Percentiles rank a stretch among this genome's conserved stretches.
These are phyloP conservation scores for Platypus cylindrus DNA, from an alignment of 2,888 invertebrate genomes.

Conservation along the genomic window DNA sequence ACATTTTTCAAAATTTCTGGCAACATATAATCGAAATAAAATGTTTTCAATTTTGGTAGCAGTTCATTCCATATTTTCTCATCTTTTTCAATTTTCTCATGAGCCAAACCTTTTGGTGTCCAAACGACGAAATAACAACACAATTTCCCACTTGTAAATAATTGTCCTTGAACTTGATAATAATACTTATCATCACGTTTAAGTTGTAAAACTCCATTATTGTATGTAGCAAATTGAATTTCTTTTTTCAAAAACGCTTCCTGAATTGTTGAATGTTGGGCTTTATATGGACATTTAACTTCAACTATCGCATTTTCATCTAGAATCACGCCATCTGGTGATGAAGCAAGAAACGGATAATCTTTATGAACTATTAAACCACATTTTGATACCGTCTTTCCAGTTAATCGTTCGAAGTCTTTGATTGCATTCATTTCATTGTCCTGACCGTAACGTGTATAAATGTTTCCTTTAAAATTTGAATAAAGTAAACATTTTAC, in stretches of 20 bases:
- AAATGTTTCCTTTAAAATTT: slow-evolving; percentile 19
- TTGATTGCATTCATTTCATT: slow-evolving; percentile 19
- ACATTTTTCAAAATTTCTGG: slow-evolving; percentile 17
- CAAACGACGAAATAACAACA: slow-evolving; percentile 23
- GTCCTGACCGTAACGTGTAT: slow-evolving; percentile 20
- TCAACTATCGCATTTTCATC: slow-evolving; percentile 20
- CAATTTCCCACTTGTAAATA: slow-evolving; percentile 18
- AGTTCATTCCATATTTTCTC: slow-evolving; percentile 19
- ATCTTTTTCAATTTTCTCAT: slow-evolving; percentile 19
- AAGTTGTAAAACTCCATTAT: slow-evolving; percentile 14
- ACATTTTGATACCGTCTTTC: slow-evolving; percentile 15
- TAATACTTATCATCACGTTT: slow-evolving; percentile 21
- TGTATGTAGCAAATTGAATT: slow-evolving; percentile 17
- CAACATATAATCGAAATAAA: slow-evolving; percentile 21
- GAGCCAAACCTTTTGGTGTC: slow-evolving; percentile 19
- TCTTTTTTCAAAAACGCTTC: slow-evolving; percentile 18
- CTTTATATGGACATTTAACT: slow-evolving; percentile 24
- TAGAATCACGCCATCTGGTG: slow-evolving; percentile 21
- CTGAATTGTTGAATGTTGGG: slow-evolving; percentile 15
- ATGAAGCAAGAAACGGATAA: slow-evolving; percentile 21
- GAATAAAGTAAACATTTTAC: slow-evolving; percentile 18
- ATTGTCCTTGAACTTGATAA: slow-evolving; percentile 24
- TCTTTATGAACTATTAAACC: slow-evolving; percentile 20
- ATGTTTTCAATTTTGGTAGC: slow-evolving; percentile 20
- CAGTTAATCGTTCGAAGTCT: slow-evolving; percentile 17